Evolutionary conservation across 1,140 invertebrate genomes (phyloP).

Genomic region (Atta colombica): DNA sequence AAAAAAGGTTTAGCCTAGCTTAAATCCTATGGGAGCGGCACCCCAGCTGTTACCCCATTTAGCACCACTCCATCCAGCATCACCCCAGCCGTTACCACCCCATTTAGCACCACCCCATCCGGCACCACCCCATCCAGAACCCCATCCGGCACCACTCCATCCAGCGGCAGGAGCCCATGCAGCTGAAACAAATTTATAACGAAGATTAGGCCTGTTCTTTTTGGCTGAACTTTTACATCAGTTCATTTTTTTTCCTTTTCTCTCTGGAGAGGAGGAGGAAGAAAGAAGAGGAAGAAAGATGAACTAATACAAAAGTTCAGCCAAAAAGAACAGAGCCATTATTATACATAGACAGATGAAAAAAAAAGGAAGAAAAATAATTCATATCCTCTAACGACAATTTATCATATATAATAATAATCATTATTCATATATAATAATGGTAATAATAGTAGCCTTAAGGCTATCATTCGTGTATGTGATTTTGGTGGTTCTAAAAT

Average conservation of each 20-base stretch:
- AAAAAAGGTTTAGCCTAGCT: not conserved
- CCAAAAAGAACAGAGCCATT: too few species aligned
- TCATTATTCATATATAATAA: too few species aligned
- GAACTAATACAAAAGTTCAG: too few species aligned
- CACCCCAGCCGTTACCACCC: not conserved
- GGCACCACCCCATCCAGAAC: too few species aligned
- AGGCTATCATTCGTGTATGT: not conserved
- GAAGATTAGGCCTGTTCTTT: not conserved
- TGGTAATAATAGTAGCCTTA: not conserved
- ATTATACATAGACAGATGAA: not conserved
- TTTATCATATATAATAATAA: not conserved
- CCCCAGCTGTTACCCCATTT: too few species aligned
- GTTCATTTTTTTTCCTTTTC: too few species aligned
- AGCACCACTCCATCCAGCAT: slow-evolving; percentile 12
- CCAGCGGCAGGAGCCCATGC: too few species aligned
- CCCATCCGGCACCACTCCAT: too few species aligned
- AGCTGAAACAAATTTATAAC: slow-evolving; percentile 9
- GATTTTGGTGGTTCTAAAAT: not conserved
- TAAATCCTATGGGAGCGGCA: not conserved
- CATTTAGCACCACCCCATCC: not conserved
- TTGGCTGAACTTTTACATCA: too few species aligned
- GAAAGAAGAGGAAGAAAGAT: too few species aligned
- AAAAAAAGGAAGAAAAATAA: slow-evolving; percentile 28
- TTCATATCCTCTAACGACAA: slow-evolving; percentile 10
- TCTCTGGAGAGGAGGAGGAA: too few species aligned